Evolutionary conservation across 2,888 invertebrate species (phyloP), one percentile per base, ranked within the genome.

Genomic region (Girardia tigrina): DNA sequence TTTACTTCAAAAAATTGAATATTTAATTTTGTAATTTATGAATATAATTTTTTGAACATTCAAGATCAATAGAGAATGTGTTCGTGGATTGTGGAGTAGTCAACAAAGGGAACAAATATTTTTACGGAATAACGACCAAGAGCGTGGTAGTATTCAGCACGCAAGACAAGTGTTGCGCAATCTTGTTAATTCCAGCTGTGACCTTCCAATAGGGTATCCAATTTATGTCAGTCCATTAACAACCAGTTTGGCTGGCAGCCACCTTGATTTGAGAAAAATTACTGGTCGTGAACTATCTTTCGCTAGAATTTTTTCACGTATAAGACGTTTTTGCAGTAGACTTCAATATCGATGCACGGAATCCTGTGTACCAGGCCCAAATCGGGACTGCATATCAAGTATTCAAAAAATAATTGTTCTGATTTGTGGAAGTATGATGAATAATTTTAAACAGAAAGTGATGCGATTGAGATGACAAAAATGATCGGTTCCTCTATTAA

Each of bases 121-220:
- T 83, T 86, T 98, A 78, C 86, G 97, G 76, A 98, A 98, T 85
- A 87, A 95, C 56, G 97, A 98, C 86, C 95, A 97, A 0, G 98
- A 98, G 84, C 86, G 97, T 16, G 95, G 98, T 26, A 94, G 94
- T 82, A 98, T 98, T 83, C 98, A 98, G 86, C 98, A 98, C 85
- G 97, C 97, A 12, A 94, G 95, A 83, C 94, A 94, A 82, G 93
- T 92, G 0, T 86, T 94, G 29, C 88, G 95, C n/a, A 98, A 98
- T 85, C 97, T 98, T 83, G 98, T 98, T 80, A 98, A 98, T 86
- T 97, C 95, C 20, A 95, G 95, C 16, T 97, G 95, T 86, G 97
- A 97, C 87, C 95, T 95, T 84, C 97, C 95, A 0, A 95, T 97
- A 77, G 95, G 85, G 12, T 95, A 95, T 85, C 98, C 98, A 0